Evolutionary conservation across 2,113 vertebrate genomes (phyloP).

Genomic region (Serilophus lunatus): DNA sequence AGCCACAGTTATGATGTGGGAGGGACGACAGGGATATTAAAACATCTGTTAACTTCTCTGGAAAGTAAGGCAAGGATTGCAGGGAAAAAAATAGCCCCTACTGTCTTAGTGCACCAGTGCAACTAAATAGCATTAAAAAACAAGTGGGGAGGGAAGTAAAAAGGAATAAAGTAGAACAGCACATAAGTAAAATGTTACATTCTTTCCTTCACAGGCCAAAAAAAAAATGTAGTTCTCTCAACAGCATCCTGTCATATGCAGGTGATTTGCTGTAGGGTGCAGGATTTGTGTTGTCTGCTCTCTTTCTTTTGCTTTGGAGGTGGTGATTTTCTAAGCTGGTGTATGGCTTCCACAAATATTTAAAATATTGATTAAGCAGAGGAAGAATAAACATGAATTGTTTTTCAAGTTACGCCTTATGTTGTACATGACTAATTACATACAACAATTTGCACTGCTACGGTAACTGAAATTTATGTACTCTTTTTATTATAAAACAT

Average conservation of each 20-base stretch:
- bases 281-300: conserved; percentile 7
- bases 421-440: conserved; percentile 68
- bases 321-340: conserved; percentile 34
- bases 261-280: neutral
- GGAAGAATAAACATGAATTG: conserved; percentile 59
- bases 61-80: neutral
- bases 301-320: neutral
- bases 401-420: conserved; percentile 57
- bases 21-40: neutral
- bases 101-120: neutral
- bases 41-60: conserved; percentile 2
- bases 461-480: conserved; percentile 62
- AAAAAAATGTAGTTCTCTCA: neutral
- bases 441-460: conserved; percentile 53
- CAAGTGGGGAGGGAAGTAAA: neutral
- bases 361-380: conserved; percentile 68
- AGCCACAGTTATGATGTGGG: conserved; percentile 9
- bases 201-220: neutral
- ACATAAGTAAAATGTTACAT: neutral
- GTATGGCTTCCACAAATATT: conserved; percentile 59
- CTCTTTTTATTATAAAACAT: conserved; percentile 64
- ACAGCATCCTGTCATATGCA: neutral
- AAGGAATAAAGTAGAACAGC: neutral
- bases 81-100: neutral
- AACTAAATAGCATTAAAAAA: neutral